Evolutionary conservation across 2,113 vertebrate species (phyloP).

Genomic region (Limnothrissa miodon): DNA sequence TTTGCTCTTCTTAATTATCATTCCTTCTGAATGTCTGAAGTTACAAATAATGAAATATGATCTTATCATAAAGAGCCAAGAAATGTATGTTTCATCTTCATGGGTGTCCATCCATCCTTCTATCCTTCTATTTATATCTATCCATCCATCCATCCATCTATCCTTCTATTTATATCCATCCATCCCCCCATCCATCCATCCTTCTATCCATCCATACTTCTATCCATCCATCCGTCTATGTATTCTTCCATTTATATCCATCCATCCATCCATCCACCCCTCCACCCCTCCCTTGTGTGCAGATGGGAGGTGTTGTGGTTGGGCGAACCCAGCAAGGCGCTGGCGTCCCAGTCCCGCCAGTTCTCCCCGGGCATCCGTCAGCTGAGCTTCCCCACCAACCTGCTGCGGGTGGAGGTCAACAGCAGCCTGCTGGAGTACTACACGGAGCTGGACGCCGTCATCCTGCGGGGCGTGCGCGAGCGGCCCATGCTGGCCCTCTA

Average conservation of each 20-base stretch:
- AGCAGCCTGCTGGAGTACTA: slow-evolving; percentile 95
- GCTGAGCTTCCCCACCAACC: slow-evolving; percentile 91
- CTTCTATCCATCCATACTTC: no score
- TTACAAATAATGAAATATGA: no score
- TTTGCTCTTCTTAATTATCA: no score
- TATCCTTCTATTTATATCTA: no score
- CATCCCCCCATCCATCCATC: no score
- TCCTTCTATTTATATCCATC: no score
- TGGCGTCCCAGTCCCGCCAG: slow-evolving; percentile 87
- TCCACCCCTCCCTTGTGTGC: slow-evolving; percentile 22
- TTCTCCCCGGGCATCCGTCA: slow-evolving; percentile 93
- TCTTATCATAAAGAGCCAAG: no score
- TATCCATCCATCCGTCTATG: background rate
- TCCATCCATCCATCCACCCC: background rate
- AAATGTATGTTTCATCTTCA: no score
- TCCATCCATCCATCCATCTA: no score
- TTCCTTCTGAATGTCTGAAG: no score
- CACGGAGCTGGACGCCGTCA: slow-evolving; percentile 93
- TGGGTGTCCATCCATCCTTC: no score
- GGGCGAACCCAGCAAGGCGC: slow-evolving; percentile 82
- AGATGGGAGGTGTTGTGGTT: slow-evolving; percentile 98
- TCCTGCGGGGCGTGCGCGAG: slow-evolving; percentile 88
- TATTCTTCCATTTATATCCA: no score
- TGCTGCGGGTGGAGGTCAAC: slow-evolving; percentile 95
- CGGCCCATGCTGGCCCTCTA: slow-evolving; percentile 83